Base-by-base conservation (phyloP, 2,113 vertebrate genomes). In the Sinocyclocheilus maitianheensis region DNA sequence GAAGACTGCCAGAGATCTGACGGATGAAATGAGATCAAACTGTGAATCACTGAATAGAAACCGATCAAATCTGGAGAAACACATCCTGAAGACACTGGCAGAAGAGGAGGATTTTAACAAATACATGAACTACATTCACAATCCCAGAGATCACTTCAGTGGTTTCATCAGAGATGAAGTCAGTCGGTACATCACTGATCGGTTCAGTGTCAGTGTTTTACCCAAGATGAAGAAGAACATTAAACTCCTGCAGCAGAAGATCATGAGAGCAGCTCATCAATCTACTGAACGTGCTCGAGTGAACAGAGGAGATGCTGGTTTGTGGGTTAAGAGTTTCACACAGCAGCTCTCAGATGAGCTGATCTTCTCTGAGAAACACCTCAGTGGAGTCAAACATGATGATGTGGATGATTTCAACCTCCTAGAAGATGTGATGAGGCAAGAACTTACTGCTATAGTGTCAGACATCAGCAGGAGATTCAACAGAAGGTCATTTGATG, bases 11-110 rank as follows among this genome's bases (percentile, higher is more conserved):
- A 91, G 84, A 85, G 78, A 18, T 78, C 82, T 96, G 0, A 87
- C 93, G 26, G 71, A 7, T 5, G 88, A 93, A 3, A 93, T 96
- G 80, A 53, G 0, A 83, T 2, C 14, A 26, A 92, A 30, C 77
- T 91, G 13, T 91, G 1, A 11, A 76, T 77, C 46, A 24, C 24
- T 77, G 24, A 77, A 53, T 26, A 14, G 46, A 76, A 76, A 76
- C 74, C 7, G 74, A 76, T 16, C n/a, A 26, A 16, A 76, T 26
- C n/a, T 76, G 2, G 74, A 51, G 46, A 51, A 76, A 51, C 43
- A 26, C 43, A 76, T 76, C 6, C 46, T 76, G 46, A 76, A 26
- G 43, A 26, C 2, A 24, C 43, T 76, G 43, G n/a, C n/a, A 8
- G 74, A 26, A 16, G 2, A 76, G 6, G 43, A 51, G n/a, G 12